phyloP scores from a whole-genome alignment of 1,140 invertebrate genomes.

The Arctopsyche grandis region DNA sequence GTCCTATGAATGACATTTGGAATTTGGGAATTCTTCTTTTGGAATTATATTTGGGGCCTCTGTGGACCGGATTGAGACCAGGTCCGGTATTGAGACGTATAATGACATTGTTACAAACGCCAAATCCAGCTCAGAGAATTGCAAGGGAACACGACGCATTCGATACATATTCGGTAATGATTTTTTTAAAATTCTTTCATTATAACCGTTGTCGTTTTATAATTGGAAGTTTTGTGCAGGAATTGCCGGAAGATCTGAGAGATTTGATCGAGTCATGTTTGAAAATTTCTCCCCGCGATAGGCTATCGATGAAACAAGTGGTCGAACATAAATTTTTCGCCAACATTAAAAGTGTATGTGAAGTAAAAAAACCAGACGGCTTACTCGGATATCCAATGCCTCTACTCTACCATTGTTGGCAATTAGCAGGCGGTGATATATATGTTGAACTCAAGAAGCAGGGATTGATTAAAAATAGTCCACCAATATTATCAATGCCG shows the following conservation, averaged over 20 bases:
- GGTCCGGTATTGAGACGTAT: slow-evolving; percentile 79
- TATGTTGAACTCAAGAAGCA: slow-evolving; percentile 90
- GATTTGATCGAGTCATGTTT: slow-evolving; percentile 76
- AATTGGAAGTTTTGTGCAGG: slow-evolving; percentile 62
- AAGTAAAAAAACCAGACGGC: slow-evolving; percentile 61
- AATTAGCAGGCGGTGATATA: slow-evolving; percentile 93
- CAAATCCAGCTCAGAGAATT: slow-evolving; percentile 77
- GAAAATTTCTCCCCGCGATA: slow-evolving; percentile 71
- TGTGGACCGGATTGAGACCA: slow-evolving; percentile 80
- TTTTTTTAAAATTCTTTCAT: slow-evolving; percentile 2
- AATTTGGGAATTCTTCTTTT: slow-evolving; percentile 88
- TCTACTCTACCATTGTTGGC: slow-evolving; percentile 95
- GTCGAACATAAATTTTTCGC: slow-evolving; percentile 66
- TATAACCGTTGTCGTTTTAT: slow-evolving; percentile 11
- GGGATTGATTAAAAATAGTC: slow-evolving; percentile 85
- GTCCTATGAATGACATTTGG: slow-evolving; percentile 89
- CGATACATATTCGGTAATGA: slow-evolving; percentile 71
- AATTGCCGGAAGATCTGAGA: slow-evolving; percentile 69
- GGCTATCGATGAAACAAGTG: slow-evolving; percentile 72
- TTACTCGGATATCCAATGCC: slow-evolving; percentile 74
- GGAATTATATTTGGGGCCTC: slow-evolving; percentile 75
- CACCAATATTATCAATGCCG: slow-evolving; percentile 81
- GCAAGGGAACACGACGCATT: slow-evolving; percentile 79
- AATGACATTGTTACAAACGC: slow-evolving; percentile 74
- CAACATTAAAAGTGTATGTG: slow-evolving; percentile 55